Percentiles rank a stretch among this genome's conserved stretches.
Conservation (phyloP, 2,888 invertebrate genomes). For the Drosophila colorata region DNA sequence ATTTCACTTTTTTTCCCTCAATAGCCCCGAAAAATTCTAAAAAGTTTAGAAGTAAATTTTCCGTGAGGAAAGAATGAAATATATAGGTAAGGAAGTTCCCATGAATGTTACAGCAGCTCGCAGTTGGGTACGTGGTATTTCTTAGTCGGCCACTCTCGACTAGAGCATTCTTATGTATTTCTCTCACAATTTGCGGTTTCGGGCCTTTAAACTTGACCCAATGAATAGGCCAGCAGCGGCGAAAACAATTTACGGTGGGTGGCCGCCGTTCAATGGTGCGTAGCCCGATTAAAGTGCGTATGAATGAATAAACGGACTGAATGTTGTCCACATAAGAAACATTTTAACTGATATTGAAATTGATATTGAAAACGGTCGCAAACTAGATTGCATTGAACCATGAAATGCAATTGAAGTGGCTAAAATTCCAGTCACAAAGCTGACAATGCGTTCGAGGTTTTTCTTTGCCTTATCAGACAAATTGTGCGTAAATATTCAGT, state of each 20-base stretch:
- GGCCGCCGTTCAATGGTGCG: conserved; percentile 35
- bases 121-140: background rate
- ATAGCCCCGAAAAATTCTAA: no score
- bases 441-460: conserved; percentile 2
- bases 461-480: conserved; percentile 3
- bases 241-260: conserved; percentile 22
- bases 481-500: conserved; percentile 8
- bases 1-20: no score
- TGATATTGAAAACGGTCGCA: background rate
- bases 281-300: conserved; percentile 1
- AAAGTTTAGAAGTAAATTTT: no score
- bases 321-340: background rate
- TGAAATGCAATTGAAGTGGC: background rate
- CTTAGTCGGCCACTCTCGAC: background rate
- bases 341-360: background rate
- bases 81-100: no score
- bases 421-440: conserved; percentile 12
- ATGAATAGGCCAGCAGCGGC: conserved; percentile 38
- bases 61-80: no score
- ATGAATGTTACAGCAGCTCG: no score
- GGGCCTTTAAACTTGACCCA: conserved; percentile 72
- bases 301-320: conserved; percentile 5
- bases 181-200: conserved; percentile 36
- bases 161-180: background rate
- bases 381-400: conserved; percentile 21